A percentile compares a stretch with the other conserved stretches of the same genome.
These are phyloP conservation scores for Hepsetus odoe DNA, from an alignment of 2,113 vertebrate genomes.

Conservation along the genomic window DNA sequence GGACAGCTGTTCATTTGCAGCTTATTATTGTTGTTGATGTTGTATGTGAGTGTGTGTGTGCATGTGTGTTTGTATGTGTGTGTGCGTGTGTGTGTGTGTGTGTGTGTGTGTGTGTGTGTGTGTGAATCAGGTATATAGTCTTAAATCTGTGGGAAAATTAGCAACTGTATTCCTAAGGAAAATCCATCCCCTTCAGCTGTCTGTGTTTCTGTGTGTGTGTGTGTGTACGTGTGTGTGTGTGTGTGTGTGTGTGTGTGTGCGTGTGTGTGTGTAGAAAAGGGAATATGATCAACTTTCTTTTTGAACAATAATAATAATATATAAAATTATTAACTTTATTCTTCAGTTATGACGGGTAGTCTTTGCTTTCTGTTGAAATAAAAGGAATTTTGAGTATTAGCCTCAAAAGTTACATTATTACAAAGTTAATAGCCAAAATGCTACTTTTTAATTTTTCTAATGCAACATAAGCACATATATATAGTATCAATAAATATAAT, in stretches of 20 bases:
- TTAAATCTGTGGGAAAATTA: slow-evolving; percentile 21
- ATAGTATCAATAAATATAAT: no score
- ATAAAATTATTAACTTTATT: no score
- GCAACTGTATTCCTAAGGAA: slow-evolving; percentile 35
- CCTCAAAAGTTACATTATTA: no score
- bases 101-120: slow-evolving; percentile 3
- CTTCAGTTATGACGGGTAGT: no score
- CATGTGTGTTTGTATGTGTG: slow-evolving; percentile 27
- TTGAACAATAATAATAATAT: no score
- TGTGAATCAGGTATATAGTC: slow-evolving; percentile 14
- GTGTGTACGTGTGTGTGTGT: neutral
- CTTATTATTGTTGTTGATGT: no score
- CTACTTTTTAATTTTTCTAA: no score
- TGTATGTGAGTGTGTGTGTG: neutral
- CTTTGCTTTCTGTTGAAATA: no score
- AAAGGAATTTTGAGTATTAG: no score
- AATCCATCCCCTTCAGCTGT: slow-evolving; percentile 32
- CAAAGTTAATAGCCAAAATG: no score
- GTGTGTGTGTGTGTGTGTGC: neutral
- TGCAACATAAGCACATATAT: no score
- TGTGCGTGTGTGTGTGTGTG: slow-evolving; percentile 11
- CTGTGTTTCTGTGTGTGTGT: neutral
- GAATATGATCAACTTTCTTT: neutral
- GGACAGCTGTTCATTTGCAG: slow-evolving; percentile 37
- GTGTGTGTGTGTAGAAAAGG: no score